Evolutionary conservation across 2,113 vertebrate species (phyloP).

Genomic region (Grantiella picta): DNA sequence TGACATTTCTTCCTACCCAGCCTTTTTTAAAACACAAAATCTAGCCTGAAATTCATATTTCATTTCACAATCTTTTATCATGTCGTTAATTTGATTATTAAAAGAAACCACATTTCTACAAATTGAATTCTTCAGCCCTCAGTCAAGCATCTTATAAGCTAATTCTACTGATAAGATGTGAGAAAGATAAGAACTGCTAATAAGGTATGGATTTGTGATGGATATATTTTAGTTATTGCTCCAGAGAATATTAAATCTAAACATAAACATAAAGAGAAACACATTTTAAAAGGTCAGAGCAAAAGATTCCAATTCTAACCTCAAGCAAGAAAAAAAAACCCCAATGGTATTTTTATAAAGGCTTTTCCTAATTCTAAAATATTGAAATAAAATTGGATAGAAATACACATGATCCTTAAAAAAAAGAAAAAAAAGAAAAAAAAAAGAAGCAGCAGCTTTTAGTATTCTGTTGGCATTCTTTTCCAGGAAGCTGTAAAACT

Average conservation of each 20-base stretch:
- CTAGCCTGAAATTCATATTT: not conserved
- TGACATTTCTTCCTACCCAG: not conserved
- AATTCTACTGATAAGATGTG: not conserved
- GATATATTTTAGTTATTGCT: not conserved
- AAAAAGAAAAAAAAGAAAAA: not conserved
- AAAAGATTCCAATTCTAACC: not conserved
- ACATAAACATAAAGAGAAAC: not conserved
- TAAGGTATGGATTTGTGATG: not conserved
- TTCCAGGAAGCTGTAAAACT: conserved; percentile 8
- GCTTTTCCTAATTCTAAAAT: not conserved
- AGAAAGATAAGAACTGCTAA: not conserved
- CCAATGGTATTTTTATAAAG: not conserved
- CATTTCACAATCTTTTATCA: not conserved
- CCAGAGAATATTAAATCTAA: not conserved
- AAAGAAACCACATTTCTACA: not conserved
- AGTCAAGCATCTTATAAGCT: not conserved
- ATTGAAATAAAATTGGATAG: not conserved
- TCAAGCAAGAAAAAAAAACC: not conserved
- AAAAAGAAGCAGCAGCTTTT: not conserved
- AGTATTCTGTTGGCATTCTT: not conserved
- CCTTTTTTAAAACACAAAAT: not conserved
- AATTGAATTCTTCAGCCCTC: not conserved
- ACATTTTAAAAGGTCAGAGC: not conserved
- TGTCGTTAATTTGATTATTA: not conserved
- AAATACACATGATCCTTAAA: not conserved